These are phyloP conservation scores for Dicranocentrus wangi DNA, from an alignment of 2,888 invertebrate genomes.

Conservation along the genomic window DNA sequence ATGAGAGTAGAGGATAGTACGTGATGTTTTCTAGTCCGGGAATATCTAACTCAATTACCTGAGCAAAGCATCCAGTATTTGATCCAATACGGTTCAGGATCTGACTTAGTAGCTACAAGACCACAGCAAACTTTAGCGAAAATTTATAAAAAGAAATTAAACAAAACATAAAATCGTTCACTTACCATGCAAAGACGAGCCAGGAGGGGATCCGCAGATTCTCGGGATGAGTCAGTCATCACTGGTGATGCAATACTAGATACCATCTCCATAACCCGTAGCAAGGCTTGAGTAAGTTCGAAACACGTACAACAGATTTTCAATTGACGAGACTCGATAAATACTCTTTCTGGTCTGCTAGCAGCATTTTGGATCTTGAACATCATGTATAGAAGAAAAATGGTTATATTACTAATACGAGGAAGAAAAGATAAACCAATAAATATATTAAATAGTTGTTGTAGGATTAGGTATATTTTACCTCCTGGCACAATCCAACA, in stretches of 20 bases:
- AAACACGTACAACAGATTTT: conserved; percentile 90
- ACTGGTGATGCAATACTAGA: conserved; percentile 80
- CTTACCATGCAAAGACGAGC: conserved; percentile 82
- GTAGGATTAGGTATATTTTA: too few species aligned
- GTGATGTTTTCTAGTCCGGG: conserved; percentile 81
- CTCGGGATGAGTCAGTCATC: conserved; percentile 79
- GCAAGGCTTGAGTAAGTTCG: conserved; percentile 84
- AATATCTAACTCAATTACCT: conserved; percentile 79
- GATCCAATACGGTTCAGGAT: conserved; percentile 86
- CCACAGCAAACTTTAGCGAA: too few species aligned
- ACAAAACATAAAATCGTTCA: too few species aligned
- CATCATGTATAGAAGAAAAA: too few species aligned
- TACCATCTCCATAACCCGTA: conserved; percentile 88
- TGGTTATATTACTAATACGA: too few species aligned
- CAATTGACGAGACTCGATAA: conserved; percentile 84
- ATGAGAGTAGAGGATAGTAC: conserved; percentile 81
- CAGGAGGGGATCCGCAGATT: conserved; percentile 83
- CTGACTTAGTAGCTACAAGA: conserved; percentile 82
- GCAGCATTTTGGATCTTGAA: conserved; percentile 82
- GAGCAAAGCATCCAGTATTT: conserved; percentile 82
- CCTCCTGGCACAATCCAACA: conserved; percentile 88
- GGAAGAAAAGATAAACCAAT: too few species aligned
- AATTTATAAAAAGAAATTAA: too few species aligned
- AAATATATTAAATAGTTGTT: too few species aligned
- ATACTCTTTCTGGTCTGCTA: conserved; percentile 78